Evolutionary conservation across 1,140 invertebrate genomes (phyloP), one percentile per base, ranked within the genome.

Genomic region (Sarcophaga bullata): DNA sequence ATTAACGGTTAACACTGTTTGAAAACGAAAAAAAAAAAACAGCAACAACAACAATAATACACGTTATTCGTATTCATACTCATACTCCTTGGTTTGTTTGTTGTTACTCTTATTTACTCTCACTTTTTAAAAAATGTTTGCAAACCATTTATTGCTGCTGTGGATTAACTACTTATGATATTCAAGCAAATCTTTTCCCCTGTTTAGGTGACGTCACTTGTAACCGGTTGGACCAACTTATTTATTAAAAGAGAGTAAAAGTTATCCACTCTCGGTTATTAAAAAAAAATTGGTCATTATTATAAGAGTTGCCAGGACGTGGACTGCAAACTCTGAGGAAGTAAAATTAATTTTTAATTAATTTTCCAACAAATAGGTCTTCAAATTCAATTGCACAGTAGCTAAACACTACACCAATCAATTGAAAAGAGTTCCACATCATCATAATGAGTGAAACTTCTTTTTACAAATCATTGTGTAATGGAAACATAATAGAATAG

Each of bases 1-100:
- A 19, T 68, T 68, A 68, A 68, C 62, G 75, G 48, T 78, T 78
- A 50, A 76, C 47, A 76, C 17, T 52, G 48, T 78, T 78, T 25
- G 25, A 37, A 37, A 37, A 37, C 25, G 4, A 37, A 37, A 37
- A 37, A 37, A 37, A 37, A 37, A 37, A 68, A 68, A 7, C n/a
- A 19, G 75, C 47, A 72, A 19, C 62, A 19, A 72, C 62, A 72
- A 72, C 37, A 8, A 72, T 76, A 50, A 50, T 68, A 68, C 62
- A 17, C 62, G 62, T 68, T 68, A 68, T 68, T 68, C 62, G 62
- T 68, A 58, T 58, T 58, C 54, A 58, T 58, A 58, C 54, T 58
- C 54, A 58, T 58, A 13, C 13, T 37, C 25, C 25, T 58, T 58
- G 15, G 54, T 13, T n/a, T 13, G 54, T n/a, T 58, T 13, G n/a